Conservation (phyloP, 1,140 invertebrate genomes). For the Ostrea denselamellosa region DNA sequence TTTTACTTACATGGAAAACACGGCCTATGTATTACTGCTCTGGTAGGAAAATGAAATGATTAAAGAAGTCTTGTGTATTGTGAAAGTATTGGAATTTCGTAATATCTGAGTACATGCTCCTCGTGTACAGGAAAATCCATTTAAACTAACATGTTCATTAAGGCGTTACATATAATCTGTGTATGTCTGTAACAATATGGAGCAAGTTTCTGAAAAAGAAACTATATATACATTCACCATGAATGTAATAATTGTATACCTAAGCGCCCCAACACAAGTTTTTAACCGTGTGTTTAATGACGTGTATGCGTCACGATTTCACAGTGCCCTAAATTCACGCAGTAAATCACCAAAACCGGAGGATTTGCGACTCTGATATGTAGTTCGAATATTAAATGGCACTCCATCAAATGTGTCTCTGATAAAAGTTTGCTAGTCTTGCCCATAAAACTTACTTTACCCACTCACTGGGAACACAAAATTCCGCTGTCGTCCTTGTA, state of each 20-base stretch:
- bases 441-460: neutral
- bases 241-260: neutral
- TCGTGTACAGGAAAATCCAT: neutral
- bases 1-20: conserved; percentile 9
- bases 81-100: neutral
- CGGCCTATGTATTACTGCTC: neutral
- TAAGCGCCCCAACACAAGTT: neutral
- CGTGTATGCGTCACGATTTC: neutral
- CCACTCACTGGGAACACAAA: too few species aligned
- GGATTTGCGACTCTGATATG: neutral
- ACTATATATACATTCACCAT: neutral
- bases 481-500: too few species aligned
- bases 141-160: neutral
- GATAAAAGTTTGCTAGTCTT: neutral
- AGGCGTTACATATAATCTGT: neutral
- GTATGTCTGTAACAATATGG: neutral
- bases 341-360: neutral
- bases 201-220: neutral
- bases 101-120: neutral
- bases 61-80: neutral
- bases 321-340: neutral
- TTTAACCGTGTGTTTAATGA: neutral
- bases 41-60: neutral
- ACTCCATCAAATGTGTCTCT: neutral
- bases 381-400: neutral